A percentile compares a stretch with the other conserved stretches of the same genome.
Evolutionary conservation across 2,113 vertebrate species (phyloP).

Genomic region (Archocentrus centrarchus): DNA sequence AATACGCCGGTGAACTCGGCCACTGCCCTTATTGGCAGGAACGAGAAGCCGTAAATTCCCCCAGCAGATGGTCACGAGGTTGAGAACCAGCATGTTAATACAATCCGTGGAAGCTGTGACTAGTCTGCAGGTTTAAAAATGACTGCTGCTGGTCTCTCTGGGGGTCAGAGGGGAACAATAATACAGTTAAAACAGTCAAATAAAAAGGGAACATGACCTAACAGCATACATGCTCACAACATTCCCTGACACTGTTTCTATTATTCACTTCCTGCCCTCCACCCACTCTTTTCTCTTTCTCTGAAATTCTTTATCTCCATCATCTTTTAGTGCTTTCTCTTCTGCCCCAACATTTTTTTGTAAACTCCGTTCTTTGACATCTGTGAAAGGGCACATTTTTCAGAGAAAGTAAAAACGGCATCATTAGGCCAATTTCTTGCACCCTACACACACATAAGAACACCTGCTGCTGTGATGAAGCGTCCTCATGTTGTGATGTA

Average conservation of each 20-base stretch:
- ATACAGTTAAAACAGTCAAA: constrained; percentile 21
- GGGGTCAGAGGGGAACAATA: constrained; percentile 53
- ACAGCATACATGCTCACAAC: background rate
- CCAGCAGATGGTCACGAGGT: background rate
- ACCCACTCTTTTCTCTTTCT: background rate
- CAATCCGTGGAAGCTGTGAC: constrained; percentile 68
- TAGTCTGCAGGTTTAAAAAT: constrained; percentile 32
- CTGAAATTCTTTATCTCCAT: background rate
- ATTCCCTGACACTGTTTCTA: background rate
- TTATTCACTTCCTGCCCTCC: background rate
- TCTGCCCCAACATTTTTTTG: background rate
- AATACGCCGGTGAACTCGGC: background rate
- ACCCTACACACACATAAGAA: no score
- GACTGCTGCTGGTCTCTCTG: constrained; percentile 23
- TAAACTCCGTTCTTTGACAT: background rate
- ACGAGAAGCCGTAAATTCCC: constrained; percentile 16
- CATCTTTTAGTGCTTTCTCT: background rate
- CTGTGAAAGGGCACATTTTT: background rate
- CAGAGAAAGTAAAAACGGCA: no score
- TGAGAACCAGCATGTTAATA: constrained; percentile 29
- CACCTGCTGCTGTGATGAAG: no score
- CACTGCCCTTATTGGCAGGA: background rate
- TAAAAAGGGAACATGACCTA: background rate
- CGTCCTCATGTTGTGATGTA: no score
- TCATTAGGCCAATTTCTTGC: no score